Evolutionary conservation across 2,113 vertebrate species (phyloP), one percentile per base, ranked within the genome.

Genomic region (Callaeas wilsoni): DNA sequence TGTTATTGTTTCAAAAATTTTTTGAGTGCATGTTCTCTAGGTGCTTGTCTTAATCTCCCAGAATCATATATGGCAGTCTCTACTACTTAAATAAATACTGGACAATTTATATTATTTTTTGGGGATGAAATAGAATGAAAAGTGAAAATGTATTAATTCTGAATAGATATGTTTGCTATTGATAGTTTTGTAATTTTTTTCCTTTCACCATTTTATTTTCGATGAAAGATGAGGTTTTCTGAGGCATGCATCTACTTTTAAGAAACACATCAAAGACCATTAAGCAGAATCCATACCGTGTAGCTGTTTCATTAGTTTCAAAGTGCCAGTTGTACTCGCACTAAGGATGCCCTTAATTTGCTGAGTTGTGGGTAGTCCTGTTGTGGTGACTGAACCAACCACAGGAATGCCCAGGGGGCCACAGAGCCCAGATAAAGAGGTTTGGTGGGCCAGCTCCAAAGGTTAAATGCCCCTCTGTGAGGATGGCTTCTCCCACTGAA

Each of bases 321-420:
- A 69, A 80, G 64, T 55, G 33, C 32, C 29, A 22, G 0, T 49
- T 47, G 33, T 20, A 30, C n/a, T 74, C 0, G 0, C 8, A 20
- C 37, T 89, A 69, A 44, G 33, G 62, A 41, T 76, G 57, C 27
- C 1, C 16, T 79, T 78, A n/a, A 80, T 82, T 76, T 75, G 27
- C 44, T 85, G 49, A 60, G 29, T 29, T 41, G 15, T 71, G 93
- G 5, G 7, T 67, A 75, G 57, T 68, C n/a, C n/a, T n/a, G n/a
- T n/a, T n/a, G n/a, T n/a, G n/a, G n/a, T n/a, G n/a, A n/a, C n/a
- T n/a, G n/a, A n/a, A n/a, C n/a, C n/a, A n/a, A n/a, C n/a, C n/a
- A n/a, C n/a, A n/a, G n/a, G n/a, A n/a, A n/a, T n/a, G n/a, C n/a
- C n/a, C n/a, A n/a, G n/a, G n/a, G n/a, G n/a, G n/a, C n/a, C n/a